A percentile compares a stretch with the other conserved stretches of the same genome.
Evolutionary conservation across 2,113 vertebrate genomes (phyloP).

Genomic region (Apteryx mantelli): DNA sequence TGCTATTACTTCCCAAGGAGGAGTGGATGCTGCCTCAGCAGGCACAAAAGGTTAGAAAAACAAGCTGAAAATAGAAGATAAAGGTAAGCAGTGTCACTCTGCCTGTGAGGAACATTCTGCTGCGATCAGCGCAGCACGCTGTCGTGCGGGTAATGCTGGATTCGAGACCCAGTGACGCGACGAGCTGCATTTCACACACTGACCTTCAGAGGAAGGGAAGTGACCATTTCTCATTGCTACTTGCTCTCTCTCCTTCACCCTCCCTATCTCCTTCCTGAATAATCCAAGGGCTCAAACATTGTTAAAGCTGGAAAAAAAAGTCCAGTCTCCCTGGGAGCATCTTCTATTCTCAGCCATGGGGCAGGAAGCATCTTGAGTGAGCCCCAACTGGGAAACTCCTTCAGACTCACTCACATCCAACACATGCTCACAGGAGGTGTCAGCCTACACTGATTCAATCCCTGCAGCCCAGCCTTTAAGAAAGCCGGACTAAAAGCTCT

Average conservation of each 20-base stretch:
- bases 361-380: neutral
- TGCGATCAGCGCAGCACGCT: neutral
- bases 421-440: neutral
- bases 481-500: neutral
- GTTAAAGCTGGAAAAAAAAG: neutral
- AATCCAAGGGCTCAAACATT: neutral
- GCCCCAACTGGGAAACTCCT: neutral
- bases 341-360: rapidly evolving
- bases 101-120: neutral
- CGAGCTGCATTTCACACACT: neutral
- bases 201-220: neutral
- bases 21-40: neutral
- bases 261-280: neutral
- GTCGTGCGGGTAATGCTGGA: neutral
- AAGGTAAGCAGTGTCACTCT: neutral
- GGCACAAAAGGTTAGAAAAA: neutral
- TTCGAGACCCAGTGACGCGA: neutral
- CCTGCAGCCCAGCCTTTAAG: neutral
- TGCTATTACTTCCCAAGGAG: no score
- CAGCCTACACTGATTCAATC: no score
- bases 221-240: neutral
- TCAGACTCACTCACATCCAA: neutral
- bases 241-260: neutral
- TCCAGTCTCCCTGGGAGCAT: neutral
- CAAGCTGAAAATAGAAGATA: neutral